phyloP scores from a whole-genome alignment of 2,888 invertebrate genomes.

The Eilema depressum region DNA sequence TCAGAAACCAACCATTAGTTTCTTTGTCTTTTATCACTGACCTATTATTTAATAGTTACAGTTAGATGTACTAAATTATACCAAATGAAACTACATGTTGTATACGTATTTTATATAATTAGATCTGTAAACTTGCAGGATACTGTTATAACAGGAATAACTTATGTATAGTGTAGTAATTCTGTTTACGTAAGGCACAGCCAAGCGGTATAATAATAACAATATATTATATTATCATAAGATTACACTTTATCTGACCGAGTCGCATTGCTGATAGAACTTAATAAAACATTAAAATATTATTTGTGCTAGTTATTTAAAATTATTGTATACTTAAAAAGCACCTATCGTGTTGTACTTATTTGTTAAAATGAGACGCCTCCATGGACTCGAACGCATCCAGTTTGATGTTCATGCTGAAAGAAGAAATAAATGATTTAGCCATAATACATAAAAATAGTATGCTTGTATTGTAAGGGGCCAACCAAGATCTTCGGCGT shows the following conservation, averaged over 20 bases:
- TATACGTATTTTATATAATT: constrained; percentile 42
- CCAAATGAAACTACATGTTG: constrained; percentile 10
- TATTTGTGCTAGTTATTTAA: constrained; percentile 32
- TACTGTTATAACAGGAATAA: constrained; percentile 39
- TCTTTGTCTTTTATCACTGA: too few species aligned
- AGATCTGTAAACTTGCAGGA: constrained; percentile 27
- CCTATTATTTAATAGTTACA: neutral
- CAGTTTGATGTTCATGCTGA: constrained; percentile 87
- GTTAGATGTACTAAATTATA: neutral
- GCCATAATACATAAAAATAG: neutral
- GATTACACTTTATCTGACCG: constrained; percentile 12
- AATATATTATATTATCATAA: constrained; percentile 20
- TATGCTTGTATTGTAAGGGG: neutral
- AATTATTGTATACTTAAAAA: constrained; percentile 30
- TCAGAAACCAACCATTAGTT: too few species aligned
- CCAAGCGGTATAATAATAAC: constrained; percentile 58
- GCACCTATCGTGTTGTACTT: constrained; percentile 48
- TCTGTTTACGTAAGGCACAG: constrained; percentile 63
- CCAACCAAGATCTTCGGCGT: too few species aligned
- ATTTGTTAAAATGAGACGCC: constrained; percentile 88
- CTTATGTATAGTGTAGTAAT: constrained; percentile 35
- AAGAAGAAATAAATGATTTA: constrained; percentile 58
- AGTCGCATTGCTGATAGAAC: constrained; percentile 30
- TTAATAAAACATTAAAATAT: constrained; percentile 29
- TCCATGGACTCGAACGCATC: constrained; percentile 88